These are phyloP conservation scores for Coecobrya sp. DNA, from an alignment of 2,888 invertebrate genomes.

Conservation along the genomic window DNA sequence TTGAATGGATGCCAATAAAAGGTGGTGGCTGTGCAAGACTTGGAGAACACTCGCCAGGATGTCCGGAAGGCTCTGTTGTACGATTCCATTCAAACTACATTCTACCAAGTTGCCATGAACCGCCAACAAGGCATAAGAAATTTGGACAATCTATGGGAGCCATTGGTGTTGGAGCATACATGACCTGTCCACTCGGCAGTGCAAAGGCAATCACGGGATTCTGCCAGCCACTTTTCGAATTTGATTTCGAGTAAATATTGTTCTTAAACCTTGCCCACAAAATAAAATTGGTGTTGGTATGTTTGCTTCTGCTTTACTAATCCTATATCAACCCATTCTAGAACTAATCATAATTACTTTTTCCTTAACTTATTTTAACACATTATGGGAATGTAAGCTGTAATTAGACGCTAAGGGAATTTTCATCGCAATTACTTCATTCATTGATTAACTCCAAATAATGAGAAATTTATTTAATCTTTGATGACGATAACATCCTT, in stretches of 20 bases:
- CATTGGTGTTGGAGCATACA: constrained; percentile 70
- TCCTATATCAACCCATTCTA: too few species aligned
- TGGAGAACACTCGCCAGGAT: constrained; percentile 55
- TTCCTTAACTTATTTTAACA: too few species aligned
- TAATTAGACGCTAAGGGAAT: too few species aligned
- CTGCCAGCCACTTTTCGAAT: constrained; percentile 79
- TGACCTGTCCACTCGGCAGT: constrained; percentile 68
- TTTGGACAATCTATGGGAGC: constrained; percentile 20
- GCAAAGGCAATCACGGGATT: constrained; percentile 75
- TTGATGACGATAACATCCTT: too few species aligned
- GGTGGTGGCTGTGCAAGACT: constrained; percentile 78
- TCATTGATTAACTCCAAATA: too few species aligned
- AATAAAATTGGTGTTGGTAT: constrained; percentile 19
- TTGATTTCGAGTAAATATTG: constrained; percentile 77
- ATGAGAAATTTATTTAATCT: too few species aligned
- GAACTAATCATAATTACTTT: too few species aligned
- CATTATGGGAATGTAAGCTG: too few species aligned
- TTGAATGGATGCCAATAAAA: constrained; percentile 74
- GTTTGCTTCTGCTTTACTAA: constrained; percentile 31
- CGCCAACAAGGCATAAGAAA: constrained; percentile 11
- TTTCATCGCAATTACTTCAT: too few species aligned
- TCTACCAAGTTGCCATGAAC: constrained; percentile 73
- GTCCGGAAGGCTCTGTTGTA: constrained; percentile 65
- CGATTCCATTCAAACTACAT: constrained; percentile 67
- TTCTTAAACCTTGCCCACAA: not conserved